Evolutionary conservation across 2,888 invertebrate genomes (phyloP).

Genomic region (Parnassius smintheus): DNA sequence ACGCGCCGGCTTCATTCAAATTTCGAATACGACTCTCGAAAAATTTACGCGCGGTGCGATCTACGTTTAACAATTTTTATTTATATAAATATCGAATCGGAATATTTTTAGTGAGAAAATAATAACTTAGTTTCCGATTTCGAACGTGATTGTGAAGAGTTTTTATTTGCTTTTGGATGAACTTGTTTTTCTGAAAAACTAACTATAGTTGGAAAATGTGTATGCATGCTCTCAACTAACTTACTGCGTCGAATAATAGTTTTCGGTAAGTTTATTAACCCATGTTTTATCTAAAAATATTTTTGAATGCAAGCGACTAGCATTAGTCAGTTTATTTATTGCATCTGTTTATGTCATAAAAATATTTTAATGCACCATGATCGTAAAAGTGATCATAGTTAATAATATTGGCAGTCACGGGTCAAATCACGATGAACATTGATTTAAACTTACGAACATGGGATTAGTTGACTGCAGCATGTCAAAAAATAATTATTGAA

Average conservation of each 20-base stretch:
- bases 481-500: background rate
- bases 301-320: conserved; percentile 15
- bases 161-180: conserved; percentile 3
- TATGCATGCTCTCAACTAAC: conserved; percentile 1
- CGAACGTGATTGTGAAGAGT: conserved; percentile 20
- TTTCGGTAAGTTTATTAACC: conserved; percentile 24
- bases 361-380: conserved; percentile 20
- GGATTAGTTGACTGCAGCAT: background rate
- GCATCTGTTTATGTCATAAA: conserved; percentile 23
- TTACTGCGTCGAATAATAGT: conserved; percentile 12
- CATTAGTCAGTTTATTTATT: conserved; percentile 23
- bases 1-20: conserved; percentile 17
- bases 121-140: background rate
- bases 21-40: conserved; percentile 21
- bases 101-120: conserved; percentile 1
- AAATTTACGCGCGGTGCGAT: conserved; percentile 20
- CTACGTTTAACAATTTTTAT: conserved; percentile 13
- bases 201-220: conserved; percentile 18
- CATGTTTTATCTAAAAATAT: conserved; percentile 15
- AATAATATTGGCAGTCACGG: conserved; percentile 13
- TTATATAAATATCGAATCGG: conserved; percentile 9
- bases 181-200: background rate
- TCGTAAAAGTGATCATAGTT: conserved; percentile 15
- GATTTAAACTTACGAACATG: conserved; percentile 6
- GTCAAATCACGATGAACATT: conserved; percentile 6